Base-by-base conservation (phyloP, 2,888 invertebrate genomes). In the Rotaria macrura region DNA sequence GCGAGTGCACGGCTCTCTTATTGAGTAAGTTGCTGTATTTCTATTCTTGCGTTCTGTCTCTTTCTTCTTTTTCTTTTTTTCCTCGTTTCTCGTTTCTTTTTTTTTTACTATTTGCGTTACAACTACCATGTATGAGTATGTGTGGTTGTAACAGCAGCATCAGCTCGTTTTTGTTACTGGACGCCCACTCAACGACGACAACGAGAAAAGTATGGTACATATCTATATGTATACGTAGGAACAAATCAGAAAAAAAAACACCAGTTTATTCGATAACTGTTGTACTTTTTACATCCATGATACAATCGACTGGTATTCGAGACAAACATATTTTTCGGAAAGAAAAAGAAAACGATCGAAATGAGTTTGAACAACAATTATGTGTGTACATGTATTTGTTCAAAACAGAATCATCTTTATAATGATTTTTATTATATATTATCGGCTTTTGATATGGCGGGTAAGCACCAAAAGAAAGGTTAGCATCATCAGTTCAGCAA, bases 81-180 rank as follows among this genome's bases (percentile, higher is more conserved):
- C n/a, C 29, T 14, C 23, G 3, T 23, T 65, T 65, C 29, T 65
- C 29, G 29, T 65, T 29, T 29, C 29, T 65, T 57, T 34, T 65
- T n/a, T 55, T 65, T 65, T 65, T 65, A 65, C 65, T 65, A 65
- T 65, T 65, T 65, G 65, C 65, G 17, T 65, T 65, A 65, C 34
- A 65, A 65, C 65, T 65, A 65, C 65, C 65, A 65, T 65, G 34
- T 65, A 65, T 65, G 65, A 65, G 65, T 29, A 65, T 65, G 52
- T 52, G 52, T 65, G 65, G 65, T 65, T 65, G 65, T 17, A 65
- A 65, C 29, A 65, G 65, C 65, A 65, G 65, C 65, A 65, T 65
- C 65, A 65, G 5, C 34, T 65, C 65, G 65, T 29, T 65, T 65
- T 65, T 65, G 65, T 65, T 65, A 65, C 65, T 65, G 65, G 65